phyloP scores from a whole-genome alignment of 2,888 invertebrate species.

The Plemyria rubiginata region DNA sequence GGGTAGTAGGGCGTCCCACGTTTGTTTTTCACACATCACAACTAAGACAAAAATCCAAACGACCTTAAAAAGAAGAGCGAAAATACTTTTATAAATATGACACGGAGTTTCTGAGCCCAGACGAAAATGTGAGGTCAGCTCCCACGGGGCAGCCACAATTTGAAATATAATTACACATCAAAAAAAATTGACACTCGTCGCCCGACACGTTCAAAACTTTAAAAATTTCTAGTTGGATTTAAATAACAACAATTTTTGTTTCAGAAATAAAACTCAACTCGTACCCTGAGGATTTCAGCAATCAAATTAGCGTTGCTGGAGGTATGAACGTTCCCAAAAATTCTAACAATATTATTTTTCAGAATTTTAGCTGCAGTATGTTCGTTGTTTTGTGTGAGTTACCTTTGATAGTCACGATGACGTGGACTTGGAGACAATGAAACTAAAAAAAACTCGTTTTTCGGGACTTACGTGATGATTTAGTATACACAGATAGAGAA shows the following conservation, averaged over 20 bases:
- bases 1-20: no score
- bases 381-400: not conserved
- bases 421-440: no score
- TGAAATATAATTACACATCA: conserved; percentile 1
- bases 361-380: not conserved
- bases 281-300: conserved; percentile 79
- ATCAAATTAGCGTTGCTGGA: conserved; percentile 85
- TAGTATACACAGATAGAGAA: no score
- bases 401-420: no score
- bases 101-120: not conserved
- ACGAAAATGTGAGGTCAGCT: not conserved
- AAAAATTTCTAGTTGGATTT: conserved; percentile 6
- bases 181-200: no score
- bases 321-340: conserved; percentile 56
- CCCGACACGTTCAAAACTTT: conserved; percentile 7
- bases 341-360: not conserved
- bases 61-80: not conserved
- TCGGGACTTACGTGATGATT: no score
- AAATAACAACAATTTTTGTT: conserved; percentile 32
- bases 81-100: not conserved
- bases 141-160: not conserved
- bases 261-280: conserved; percentile 84
- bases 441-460: no score
- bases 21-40: no score
- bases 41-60: no score